Evolutionary conservation across 2,888 invertebrate species (phyloP).

Genomic region (Graphium colonna): DNA sequence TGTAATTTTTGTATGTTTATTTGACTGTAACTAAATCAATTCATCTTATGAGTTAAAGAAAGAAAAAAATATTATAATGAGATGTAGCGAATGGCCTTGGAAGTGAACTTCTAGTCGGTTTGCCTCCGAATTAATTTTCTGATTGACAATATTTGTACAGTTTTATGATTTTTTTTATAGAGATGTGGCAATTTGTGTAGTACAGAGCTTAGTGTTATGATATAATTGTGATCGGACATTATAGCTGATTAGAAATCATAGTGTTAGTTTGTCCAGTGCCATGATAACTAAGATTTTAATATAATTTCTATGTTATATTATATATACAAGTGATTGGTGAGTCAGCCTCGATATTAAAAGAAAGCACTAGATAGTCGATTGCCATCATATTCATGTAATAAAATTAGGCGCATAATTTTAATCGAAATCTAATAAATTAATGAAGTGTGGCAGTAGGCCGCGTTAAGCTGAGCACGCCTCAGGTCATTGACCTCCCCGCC

Average conservation of each 20-base stretch:
- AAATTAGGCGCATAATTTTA: not conserved
- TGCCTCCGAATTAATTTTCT: not conserved
- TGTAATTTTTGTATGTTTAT: no score
- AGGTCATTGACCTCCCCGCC: no score
- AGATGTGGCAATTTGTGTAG: not conserved
- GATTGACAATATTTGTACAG: not conserved
- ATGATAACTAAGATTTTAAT: constrained; percentile 39
- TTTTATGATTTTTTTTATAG: not conserved
- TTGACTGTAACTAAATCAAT: no score
- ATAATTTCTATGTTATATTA: constrained; percentile 31
- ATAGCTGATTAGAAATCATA: constrained; percentile 32
- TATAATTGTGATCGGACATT: constrained; percentile 12
- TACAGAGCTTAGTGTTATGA: constrained; percentile 2
- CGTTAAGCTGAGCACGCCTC: no score
- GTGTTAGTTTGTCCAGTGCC: constrained; percentile 47
- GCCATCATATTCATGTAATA: no score
- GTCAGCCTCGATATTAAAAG: no score
- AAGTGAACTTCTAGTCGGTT: constrained; percentile 23
- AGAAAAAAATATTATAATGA: no score
- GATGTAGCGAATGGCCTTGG: not conserved
- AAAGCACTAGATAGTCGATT: no score
- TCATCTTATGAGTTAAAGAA: no score
- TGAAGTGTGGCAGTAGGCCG: no score
- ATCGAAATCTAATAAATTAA: no score
- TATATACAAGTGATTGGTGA: no score